These are phyloP conservation scores for Nasonovia ribisnigri DNA, from an alignment of 2,888 invertebrate species.

Conservation along the genomic window DNA sequence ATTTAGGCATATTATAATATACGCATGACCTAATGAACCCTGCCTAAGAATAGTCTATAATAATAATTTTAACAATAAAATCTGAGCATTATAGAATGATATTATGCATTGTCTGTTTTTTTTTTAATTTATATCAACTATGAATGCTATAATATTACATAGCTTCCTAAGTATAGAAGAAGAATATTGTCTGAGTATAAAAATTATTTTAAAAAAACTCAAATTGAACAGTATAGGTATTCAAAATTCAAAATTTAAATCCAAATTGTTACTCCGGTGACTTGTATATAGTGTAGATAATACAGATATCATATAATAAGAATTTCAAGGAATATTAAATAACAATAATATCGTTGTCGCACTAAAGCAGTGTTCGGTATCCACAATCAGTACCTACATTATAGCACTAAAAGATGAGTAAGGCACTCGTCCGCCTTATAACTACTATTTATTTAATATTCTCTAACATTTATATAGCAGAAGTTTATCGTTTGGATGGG, in stretches of 20 bases:
- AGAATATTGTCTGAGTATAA: not conserved
- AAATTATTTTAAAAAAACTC: not conserved
- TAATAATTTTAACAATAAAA: too few species aligned
- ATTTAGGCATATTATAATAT: not conserved
- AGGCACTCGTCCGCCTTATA: not conserved
- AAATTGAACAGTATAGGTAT: not conserved
- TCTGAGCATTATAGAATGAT: too few species aligned
- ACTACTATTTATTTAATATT: not conserved
- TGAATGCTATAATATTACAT: not conserved
- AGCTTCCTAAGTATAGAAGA: not conserved
- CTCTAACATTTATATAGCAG: not conserved
- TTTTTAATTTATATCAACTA: not conserved
- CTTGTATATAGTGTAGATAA: too few species aligned
- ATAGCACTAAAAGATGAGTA: not conserved
- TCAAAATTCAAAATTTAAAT: not conserved
- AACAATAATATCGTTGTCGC: not conserved
- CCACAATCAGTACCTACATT: not conserved
- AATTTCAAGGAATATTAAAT: not conserved
- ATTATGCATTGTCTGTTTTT: too few species aligned
- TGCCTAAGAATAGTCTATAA: too few species aligned
- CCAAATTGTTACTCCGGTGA: not conserved
- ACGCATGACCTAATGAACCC: too few species aligned
- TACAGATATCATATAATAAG: not conserved
- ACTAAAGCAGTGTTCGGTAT: not conserved
- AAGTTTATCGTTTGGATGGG: not conserved